phyloP scores from a whole-genome alignment of 2,113 vertebrate genomes.

The Erinaceus europaeus region DNA sequence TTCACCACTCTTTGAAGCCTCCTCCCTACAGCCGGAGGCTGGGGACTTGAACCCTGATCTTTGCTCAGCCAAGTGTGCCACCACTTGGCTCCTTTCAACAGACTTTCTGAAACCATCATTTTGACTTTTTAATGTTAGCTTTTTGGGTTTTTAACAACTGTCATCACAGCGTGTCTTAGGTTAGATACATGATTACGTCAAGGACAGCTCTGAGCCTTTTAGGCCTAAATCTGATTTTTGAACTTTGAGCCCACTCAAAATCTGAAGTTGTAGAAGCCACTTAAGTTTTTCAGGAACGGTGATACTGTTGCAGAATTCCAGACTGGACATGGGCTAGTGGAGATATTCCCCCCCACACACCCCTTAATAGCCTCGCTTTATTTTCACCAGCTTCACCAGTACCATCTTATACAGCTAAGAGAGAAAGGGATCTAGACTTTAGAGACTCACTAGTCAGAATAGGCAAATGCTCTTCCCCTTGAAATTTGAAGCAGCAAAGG shows the following conservation, averaged over 20 bases:
- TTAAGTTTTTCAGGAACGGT: background rate
- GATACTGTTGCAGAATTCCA: background rate
- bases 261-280: background rate
- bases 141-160: constrained; percentile 7
- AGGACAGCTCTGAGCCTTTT: constrained; percentile 4
- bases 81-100: too few relatives aligned
- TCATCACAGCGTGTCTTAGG: background rate
- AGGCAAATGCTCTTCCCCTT: background rate
- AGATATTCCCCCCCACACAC: background rate
- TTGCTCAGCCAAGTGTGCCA: too few relatives aligned
- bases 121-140: background rate
- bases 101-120: background rate
- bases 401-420: background rate
- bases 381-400: background rate
- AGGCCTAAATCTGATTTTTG: background rate
- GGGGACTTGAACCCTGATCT: too few relatives aligned
- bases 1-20: too few relatives aligned
- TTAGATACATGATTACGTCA: background rate
- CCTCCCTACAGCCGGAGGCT: too few relatives aligned
- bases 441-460: background rate
- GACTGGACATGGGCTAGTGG: background rate
- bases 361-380: background rate
- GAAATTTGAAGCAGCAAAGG: constrained; percentile 9
- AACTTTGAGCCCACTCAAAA: background rate
- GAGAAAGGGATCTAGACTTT: background rate